phyloP scores from a whole-genome alignment of 2,113 vertebrate species.

The Scopus umbretta region DNA sequence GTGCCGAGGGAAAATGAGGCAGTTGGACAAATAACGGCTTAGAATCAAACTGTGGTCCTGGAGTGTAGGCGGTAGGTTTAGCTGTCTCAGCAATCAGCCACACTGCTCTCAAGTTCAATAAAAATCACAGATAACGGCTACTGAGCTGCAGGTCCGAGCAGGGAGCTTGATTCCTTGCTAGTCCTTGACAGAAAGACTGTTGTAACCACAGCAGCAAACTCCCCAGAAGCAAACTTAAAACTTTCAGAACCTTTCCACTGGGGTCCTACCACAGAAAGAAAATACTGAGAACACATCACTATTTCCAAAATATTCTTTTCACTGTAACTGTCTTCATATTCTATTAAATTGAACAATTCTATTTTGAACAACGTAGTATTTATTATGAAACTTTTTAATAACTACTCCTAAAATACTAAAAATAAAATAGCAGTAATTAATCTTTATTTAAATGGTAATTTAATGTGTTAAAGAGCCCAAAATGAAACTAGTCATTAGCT shows the following conservation, averaged over 20 bases:
- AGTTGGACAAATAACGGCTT: background rate
- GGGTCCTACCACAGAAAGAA: background rate
- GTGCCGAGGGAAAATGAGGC: background rate
- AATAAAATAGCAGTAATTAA: conserved; percentile 54
- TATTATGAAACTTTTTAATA: conserved; percentile 51
- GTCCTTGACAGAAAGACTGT: background rate
- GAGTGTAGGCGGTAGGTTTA: background rate
- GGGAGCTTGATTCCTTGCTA: background rate
- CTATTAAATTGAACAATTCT: background rate
- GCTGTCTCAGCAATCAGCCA: background rate
- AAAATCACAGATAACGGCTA: background rate
- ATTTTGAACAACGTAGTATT: conserved; percentile 34
- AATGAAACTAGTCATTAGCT: conserved; percentile 56
- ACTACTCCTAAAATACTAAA: conserved; percentile 56
- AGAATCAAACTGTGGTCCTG: background rate
- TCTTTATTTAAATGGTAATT: conserved; percentile 62
- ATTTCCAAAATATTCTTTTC: background rate
- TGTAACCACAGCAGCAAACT: background rate
- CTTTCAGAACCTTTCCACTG: background rate
- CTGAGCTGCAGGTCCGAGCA: background rate
- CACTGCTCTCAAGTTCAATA: background rate
- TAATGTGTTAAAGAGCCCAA: conserved; percentile 43
- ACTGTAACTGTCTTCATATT: background rate
- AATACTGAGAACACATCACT: background rate
- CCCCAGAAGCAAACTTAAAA: background rate